Base-by-base conservation (phyloP, 2,113 vertebrate genomes). In the Rhinolophus sinicus region DNA sequence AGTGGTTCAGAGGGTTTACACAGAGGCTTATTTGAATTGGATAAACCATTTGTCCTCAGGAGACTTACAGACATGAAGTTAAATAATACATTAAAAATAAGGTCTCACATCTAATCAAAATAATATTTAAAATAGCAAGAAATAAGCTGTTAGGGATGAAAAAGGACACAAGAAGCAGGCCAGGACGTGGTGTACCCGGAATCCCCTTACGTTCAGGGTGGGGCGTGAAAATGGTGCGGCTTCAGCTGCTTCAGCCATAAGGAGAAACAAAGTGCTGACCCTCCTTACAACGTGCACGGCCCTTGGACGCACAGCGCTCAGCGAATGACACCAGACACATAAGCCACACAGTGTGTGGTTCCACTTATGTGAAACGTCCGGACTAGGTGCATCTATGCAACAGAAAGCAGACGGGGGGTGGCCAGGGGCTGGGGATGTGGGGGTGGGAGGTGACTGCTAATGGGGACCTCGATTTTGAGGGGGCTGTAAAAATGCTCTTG, bases 161-260 rank as follows among this genome's bases (percentile, higher is more conserved):
- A 28, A 91, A 54, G 26, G 76, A 73, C 47, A 50, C 47, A 50
- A 13, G 47, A 50, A 13, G 10, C 47, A 50, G 47, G 47, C 12
- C 47, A 50, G 47, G 47, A 50, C 47, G 47, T 50, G 47, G 47
- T 50, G 12, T 50, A 64, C 33, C 1, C 1, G 5, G 86, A 1
- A 11, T 2, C 12, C 9, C 52, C 1, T 0, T 4, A 28, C 2
- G 0, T 15, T n/a, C n/a, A 5, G 3, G 14, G 44, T 8, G 7
- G 19, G 40, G 60, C 28, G 35, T 54, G 19, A 16, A 50, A 64
- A 73, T 9, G 30, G 16, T 5, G 47, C 11, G 10, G 47, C 47
- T 50, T 50, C 12, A 22, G 65, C 35, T 30, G 4, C 4, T 33
- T 64, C 56, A 33, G n/a, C 19, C 16, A 6, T 38, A 19, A 13